These are phyloP conservation scores for Theretra japonica DNA, from an alignment of 2,888 invertebrate species.

Conservation along the genomic window DNA sequence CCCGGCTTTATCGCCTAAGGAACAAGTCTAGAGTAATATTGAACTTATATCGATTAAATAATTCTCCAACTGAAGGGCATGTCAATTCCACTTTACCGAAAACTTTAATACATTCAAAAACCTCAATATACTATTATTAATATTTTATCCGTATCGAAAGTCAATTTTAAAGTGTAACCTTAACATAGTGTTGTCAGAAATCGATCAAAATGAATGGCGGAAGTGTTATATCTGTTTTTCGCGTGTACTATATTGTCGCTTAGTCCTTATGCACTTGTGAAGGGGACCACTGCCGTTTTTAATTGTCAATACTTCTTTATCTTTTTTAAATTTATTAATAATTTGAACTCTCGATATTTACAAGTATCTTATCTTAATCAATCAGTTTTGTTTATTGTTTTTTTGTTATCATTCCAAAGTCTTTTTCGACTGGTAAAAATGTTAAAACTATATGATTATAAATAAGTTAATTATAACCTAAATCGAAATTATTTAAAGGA, in stretches of 20 bases:
- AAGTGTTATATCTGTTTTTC: conserved; percentile 34
- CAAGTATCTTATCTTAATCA: neutral
- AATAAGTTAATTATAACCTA: no score
- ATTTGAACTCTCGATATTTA: neutral
- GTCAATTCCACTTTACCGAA: neutral
- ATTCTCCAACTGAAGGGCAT: neutral
- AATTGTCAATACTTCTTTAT: neutral
- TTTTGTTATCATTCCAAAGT: no score
- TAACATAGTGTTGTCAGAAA: conserved; percentile 31
- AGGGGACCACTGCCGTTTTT: conserved; percentile 1
- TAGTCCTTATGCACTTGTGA: conserved; percentile 16
- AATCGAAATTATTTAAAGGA: no score
- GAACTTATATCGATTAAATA: neutral
- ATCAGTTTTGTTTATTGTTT: neutral
- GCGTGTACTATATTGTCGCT: conserved; percentile 10
- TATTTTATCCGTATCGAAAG: conserved; percentile 25
- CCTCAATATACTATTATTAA: neutral
- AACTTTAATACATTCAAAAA: neutral
- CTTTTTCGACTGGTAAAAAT: no score
- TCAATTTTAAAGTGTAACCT: conserved; percentile 36
- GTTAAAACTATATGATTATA: no score
- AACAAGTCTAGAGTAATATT: neutral
- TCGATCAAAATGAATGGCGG: conserved; percentile 43
- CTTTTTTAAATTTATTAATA: neutral
- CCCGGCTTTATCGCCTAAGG: no score